Evolutionary conservation across 2,113 vertebrate species (phyloP), one percentile per base, ranked within the genome.

Genomic region (Laticauda colubrina): DNA sequence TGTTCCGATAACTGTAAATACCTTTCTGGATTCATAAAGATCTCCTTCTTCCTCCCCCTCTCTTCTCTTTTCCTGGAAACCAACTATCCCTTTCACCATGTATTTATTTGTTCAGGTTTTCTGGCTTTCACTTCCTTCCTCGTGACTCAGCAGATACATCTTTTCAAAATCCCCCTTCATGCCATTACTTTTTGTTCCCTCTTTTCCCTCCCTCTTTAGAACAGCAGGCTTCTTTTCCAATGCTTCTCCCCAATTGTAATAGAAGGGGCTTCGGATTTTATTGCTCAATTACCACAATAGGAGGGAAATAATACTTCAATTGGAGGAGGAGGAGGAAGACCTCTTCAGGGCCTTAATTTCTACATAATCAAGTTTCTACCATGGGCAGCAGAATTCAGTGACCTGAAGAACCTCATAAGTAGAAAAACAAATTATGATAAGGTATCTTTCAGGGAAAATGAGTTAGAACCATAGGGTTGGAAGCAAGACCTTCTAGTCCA

Each of bases 101-200:
- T 92, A 93, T 92, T 95, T 94, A 85, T 92, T 94, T 61, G n/a
- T 85, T 75, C 11, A 18, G 64, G 29, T 75, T 20, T 75, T 75
- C 6, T 90, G 89, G 69, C 90, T 96, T 96, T 97, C 97, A 6
- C 95, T 97, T 97, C 96, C 96, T 95, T 93, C 21, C 90, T 75
- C 0, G 0, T 91, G 93, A 87, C 53, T 94, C 57, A 75, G 59
- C 90, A 94, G 95, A 96, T 91, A 92, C 75, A 0, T 96, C 95
- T 92, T 95, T 23, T 97, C 93, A 93, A 94, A 95, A 95, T 95
- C 81, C 92, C 88, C 92, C 56, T 88, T 87, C 92, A 59, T 95
- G 81, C 92, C 91, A 86, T 91, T 11, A 85, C 86, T 94, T 93
- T 93, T 96, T 94, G 90, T 97, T 97, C 93, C 94, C 5, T 23